Conservation (phyloP, 2,113 vertebrate genomes). For the Antennarius striatus region DNA sequence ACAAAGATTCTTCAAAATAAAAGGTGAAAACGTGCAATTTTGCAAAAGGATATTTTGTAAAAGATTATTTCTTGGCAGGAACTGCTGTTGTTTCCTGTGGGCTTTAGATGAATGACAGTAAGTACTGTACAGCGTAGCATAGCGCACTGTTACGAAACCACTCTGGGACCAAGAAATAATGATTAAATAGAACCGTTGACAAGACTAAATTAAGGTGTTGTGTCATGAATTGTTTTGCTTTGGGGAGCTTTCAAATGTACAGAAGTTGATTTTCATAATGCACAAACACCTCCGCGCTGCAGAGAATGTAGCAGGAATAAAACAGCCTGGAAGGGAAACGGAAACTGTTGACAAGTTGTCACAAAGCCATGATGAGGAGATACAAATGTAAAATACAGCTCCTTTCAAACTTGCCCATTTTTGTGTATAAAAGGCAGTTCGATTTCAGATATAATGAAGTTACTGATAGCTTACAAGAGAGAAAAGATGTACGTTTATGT, state of each 20-base stretch:
- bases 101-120: slow-evolving; percentile 28
- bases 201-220: slow-evolving; percentile 26
- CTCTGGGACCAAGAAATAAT: slow-evolving; percentile 20
- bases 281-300: slow-evolving; percentile 1
- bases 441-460: not conserved
- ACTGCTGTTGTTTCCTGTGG: slow-evolving; percentile 6
- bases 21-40: slow-evolving; percentile 1
- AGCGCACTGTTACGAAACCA: slow-evolving; percentile 24
- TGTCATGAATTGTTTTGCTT: slow-evolving; percentile 29
- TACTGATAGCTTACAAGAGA: no score
- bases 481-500: no score
- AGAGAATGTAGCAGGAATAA: not conserved
- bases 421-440: not conserved
- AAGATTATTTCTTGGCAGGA: slow-evolving; percentile 26
- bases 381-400: no score
- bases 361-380: no score
- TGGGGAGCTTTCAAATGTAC: slow-evolving; percentile 23
- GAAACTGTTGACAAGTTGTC: no score
- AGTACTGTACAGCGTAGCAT: slow-evolving; percentile 11
- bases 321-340: not conserved
- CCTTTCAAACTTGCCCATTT: not conserved
- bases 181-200: slow-evolving; percentile 33
- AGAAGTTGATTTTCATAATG: slow-evolving; percentile 4
- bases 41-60: slow-evolving; percentile 8
- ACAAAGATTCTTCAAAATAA: no score